phyloP scores from a whole-genome alignment of 2,797 vertebrate species.

The Neosalanx taihuensis region DNA sequence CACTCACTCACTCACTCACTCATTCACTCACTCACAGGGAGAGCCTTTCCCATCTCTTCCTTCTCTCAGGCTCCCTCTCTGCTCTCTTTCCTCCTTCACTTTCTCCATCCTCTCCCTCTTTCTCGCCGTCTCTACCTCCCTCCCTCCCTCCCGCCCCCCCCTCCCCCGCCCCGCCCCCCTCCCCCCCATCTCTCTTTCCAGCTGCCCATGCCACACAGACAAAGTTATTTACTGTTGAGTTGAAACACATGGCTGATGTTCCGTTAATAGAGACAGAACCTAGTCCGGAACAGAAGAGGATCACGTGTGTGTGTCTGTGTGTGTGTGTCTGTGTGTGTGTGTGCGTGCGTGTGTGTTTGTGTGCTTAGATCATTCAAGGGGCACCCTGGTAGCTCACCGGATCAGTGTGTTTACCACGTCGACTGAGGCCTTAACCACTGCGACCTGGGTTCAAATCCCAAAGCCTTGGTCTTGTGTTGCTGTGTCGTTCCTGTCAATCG shows the following conservation, averaged over 20 bases:
- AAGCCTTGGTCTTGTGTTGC: too few relatives aligned
- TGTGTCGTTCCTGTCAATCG: too few relatives aligned
- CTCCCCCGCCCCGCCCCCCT: not conserved
- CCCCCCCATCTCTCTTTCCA: not conserved
- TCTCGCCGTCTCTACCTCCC: not conserved
- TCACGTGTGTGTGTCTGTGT: not conserved
- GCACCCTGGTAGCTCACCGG: too few relatives aligned
- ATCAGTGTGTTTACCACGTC: too few relatives aligned
- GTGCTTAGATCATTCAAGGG: too few relatives aligned
- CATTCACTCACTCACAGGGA: not conserved
- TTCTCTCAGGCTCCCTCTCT: not conserved
- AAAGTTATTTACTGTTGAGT: not conserved
- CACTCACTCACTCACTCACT: not conserved
- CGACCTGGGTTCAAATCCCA: too few relatives aligned
- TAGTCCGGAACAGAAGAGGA: not conserved
- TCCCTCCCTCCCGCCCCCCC: not conserved
- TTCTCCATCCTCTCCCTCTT: not conserved
- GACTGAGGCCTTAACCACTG: too few relatives aligned
- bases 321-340: not conserved
- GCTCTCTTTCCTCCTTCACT: not conserved
- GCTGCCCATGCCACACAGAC: not conserved
- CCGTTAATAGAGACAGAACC: not conserved
- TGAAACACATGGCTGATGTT: not conserved
- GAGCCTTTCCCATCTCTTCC: not conserved
- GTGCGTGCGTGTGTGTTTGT: constrained; percentile 14